Base-by-base conservation (phyloP, 2,797 vertebrate genomes). In the Hipposideros larvatus region DNA sequence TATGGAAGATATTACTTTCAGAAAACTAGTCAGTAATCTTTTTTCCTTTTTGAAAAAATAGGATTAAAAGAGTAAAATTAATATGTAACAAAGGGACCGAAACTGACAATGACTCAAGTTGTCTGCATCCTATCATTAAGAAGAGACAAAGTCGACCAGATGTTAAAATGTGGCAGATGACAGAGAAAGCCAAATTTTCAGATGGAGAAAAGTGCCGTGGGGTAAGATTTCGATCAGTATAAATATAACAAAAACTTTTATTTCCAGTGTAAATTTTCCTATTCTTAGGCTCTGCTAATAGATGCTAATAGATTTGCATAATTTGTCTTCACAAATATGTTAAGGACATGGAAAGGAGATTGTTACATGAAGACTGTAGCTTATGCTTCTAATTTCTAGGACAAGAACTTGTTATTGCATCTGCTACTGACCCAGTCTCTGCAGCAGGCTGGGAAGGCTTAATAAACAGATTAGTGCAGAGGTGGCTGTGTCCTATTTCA, bases 11-110 rank as follows among this genome's bases (percentile, higher is more conserved):
- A 80, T 53, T 97, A 31, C 41, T 73, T 87, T 88, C 79, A 48
- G 74, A 88, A 94, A 91, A 77, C 65, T 97, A 66, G 9, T 82
- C 82, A 87, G 84, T 97, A 75, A 65, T 57, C 75, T 84, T 89
- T 94, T 87, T 95, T 82, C 84, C 59, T 4, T 61, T 98, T 97
- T 98, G 71, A 61, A 98, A 97, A 92, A 92, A 18, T 87, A 99
- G 99, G 97, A 98, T 98, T 19, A 99, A 99, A 97, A 99, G 98
- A 96, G 96, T 98, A 53, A 99, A 98, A 98, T 96, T 98, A 90
- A 94, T 98, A 71, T 99, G 99, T 96, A 99, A 99, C 96, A 98
- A 98, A 97, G 94, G 98, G 0, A 99, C 99, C 0, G 99, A 99
- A 95, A 99, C 98, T 71, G 98, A 98, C 15, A 98, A 97, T 55